Conservation (phyloP, 2,888 invertebrate genomes). For the Dusona sp. region DNA sequence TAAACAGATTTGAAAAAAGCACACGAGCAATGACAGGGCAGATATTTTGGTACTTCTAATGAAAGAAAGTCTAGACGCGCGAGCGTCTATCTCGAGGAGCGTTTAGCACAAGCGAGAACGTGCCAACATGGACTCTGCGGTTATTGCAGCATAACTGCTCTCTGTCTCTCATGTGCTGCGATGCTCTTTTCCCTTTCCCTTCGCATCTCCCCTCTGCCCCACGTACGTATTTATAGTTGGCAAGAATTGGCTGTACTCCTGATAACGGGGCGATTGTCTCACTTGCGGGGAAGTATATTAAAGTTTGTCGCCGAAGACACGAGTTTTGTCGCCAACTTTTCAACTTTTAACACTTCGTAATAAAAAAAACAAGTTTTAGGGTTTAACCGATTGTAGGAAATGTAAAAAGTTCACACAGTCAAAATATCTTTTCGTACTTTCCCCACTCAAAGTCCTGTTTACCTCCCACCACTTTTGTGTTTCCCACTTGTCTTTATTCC, state of each 20-base stretch:
- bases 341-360: background rate
- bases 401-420: constrained; percentile 1
- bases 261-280: constrained; percentile 21
- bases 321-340: background rate
- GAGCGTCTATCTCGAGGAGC: constrained; percentile 29
- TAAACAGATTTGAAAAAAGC: background rate
- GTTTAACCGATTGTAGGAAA: constrained; percentile 9
- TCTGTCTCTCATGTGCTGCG: constrained; percentile 43
- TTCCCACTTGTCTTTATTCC: constrained; percentile 29
- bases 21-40: background rate
- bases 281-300: background rate
- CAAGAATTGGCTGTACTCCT: constrained; percentile 27
- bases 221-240: constrained; percentile 51
- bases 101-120: constrained; percentile 54
- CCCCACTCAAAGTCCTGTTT: constrained; percentile 26
- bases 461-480: constrained; percentile 27
- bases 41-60: constrained; percentile 18
- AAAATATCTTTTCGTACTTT: constrained; percentile 31
- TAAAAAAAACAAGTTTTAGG: background rate
- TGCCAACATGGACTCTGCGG: constrained; percentile 47
- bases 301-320: background rate
- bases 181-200: constrained; percentile 62
- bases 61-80: background rate
- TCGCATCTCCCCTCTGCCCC: constrained; percentile 1
- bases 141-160: constrained; percentile 53